These are phyloP conservation scores for Drosophila oshimai DNA, from an alignment of 1,140 invertebrate genomes.

Conservation along the genomic window DNA sequence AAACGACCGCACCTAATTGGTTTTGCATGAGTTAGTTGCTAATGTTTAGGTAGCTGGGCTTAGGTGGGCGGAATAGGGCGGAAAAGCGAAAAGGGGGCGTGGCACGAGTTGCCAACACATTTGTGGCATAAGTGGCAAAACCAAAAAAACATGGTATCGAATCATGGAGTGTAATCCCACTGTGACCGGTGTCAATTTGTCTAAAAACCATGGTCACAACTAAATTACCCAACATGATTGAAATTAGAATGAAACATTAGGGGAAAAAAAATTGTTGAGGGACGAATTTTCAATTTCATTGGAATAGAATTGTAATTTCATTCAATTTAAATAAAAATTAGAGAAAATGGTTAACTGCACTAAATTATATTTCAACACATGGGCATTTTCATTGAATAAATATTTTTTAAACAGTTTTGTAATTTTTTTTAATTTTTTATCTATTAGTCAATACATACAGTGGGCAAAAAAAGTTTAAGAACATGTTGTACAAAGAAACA, in stretches of 20 bases:
- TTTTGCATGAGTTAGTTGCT: conserved; percentile 66
- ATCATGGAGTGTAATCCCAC: neutral
- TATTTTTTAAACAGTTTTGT: too few relatives aligned
- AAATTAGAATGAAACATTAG: neutral
- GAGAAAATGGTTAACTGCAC: too few relatives aligned
- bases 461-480: too few relatives aligned
- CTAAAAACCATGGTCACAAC: neutral
- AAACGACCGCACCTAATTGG: conserved; percentile 72
- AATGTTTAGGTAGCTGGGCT: conserved; percentile 1
- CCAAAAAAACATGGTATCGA: neutral
- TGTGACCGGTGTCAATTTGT: conserved; percentile 3
- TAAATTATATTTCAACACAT: too few relatives aligned
- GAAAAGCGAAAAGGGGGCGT: neutral
- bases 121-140: conserved; percentile 55
- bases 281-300: too few relatives aligned
- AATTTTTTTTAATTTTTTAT: too few relatives aligned
- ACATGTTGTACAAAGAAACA: too few relatives aligned
- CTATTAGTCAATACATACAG: too few relatives aligned
- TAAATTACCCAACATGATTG: neutral
- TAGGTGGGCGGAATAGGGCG: neutral
- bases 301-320: too few relatives aligned
- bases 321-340: too few relatives aligned
- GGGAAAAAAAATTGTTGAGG: too few relatives aligned
- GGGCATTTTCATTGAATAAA: too few relatives aligned
- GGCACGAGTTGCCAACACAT: conserved; percentile 21